Percentiles rank a stretch among this genome's conserved stretches.
Conservation (phyloP, 2,797 vertebrate genomes). For the Monodelphis domestica region DNA sequence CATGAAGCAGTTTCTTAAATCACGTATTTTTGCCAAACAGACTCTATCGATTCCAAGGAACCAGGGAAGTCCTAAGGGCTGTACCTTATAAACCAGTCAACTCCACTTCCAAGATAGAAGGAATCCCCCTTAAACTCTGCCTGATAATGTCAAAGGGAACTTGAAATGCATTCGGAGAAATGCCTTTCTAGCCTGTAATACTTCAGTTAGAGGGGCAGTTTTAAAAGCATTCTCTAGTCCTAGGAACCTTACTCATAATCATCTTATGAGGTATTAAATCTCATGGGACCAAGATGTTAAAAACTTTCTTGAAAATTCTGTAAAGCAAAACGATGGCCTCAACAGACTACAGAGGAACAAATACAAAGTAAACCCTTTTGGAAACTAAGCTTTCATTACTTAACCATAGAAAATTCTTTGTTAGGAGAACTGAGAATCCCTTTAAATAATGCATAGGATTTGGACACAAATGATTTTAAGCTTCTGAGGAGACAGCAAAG, state of each 20-base stretch:
- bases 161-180: not conserved
- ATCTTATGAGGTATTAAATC: not conserved
- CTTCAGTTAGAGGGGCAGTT: not conserved
- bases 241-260: not conserved
- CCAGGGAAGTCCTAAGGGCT: not conserved
- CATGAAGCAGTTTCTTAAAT: not conserved
- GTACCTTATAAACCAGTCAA: not conserved
- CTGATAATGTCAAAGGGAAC: constrained; percentile 1
- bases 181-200: not conserved
- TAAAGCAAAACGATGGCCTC: constrained; percentile 19
- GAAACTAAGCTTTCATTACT: not conserved
- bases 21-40: not conserved
- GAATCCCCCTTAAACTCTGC: not conserved
- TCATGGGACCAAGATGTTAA: not conserved
- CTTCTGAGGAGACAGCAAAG: not conserved
- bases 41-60: not conserved
- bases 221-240: not conserved
- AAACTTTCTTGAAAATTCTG: constrained; percentile 1
- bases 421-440: not conserved
- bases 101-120: not conserved
- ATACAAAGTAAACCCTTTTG: not conserved
- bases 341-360: not conserved
- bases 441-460: not conserved
- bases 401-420: not conserved
- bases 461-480: not conserved